These are phyloP conservation scores for Eunapius fragilis DNA, from an alignment of 37 sponge, comb jelly and placozoan genomes.

Conservation along the genomic window DNA sequence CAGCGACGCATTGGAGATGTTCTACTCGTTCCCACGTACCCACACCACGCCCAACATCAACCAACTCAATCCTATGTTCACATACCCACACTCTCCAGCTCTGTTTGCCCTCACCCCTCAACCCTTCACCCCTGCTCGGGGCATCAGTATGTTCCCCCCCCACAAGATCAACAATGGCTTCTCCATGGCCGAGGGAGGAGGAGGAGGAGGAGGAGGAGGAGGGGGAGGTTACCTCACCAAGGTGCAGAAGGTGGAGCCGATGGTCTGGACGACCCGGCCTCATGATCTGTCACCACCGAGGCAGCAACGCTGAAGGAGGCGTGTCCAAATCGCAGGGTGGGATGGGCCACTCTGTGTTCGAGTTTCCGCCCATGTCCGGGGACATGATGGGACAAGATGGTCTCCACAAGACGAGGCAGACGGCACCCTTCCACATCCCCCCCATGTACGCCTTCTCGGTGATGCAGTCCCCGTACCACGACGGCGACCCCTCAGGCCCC, in stretches of 20 bases:
- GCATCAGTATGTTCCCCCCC: not conserved
- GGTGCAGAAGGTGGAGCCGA: not conserved
- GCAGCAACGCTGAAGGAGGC: not conserved
- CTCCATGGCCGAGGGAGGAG: not conserved
- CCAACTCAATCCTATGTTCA: not conserved
- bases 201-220: not conserved
- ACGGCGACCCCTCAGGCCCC: not conserved
- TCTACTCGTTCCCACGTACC: conserved; percentile 34
- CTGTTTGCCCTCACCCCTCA: conserved; percentile 20
- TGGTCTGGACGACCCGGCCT: not conserved
- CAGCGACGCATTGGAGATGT: conserved; percentile 71
- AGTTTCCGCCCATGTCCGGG: not conserved
- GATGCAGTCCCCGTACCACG: not conserved
- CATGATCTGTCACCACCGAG: not conserved
- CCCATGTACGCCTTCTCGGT: not conserved
- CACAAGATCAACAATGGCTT: not conserved
- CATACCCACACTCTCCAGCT: conserved; percentile 15
- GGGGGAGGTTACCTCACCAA: not conserved
- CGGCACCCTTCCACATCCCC: not conserved
- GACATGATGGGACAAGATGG: not conserved
- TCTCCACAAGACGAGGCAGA: not conserved
- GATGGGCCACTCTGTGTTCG: not conserved
- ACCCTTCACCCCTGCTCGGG: conserved; percentile 15
- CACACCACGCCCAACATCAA: conserved; percentile 1
- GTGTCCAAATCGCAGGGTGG: not conserved